A percentile compares a stretch with the other conserved stretches of the same genome.
Conservation (phyloP, 2,797 vertebrate genomes). For the Tokudaia tokunoshimensis region DNA sequence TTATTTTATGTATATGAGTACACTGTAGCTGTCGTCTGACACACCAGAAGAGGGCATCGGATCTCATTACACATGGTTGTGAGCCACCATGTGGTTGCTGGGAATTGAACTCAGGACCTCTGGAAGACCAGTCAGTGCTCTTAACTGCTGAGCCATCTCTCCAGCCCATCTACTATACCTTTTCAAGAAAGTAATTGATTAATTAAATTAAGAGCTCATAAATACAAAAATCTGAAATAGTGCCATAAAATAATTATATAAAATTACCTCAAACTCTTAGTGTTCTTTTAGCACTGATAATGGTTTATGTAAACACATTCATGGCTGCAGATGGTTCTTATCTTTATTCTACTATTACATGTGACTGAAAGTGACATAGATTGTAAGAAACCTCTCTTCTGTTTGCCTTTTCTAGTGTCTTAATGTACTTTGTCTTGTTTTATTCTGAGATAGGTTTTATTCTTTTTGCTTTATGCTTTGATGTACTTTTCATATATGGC, state of each 20-base stretch:
- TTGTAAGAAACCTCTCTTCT: background rate
- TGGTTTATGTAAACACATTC: background rate
- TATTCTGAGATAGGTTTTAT: constrained; percentile 42
- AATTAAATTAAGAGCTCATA: constrained; percentile 42
- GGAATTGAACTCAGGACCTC: too few relatives aligned
- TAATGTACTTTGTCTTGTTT: constrained; percentile 25
- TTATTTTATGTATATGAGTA: too few relatives aligned
- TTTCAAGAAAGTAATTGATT: constrained; percentile 32
- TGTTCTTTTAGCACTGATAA: constrained; percentile 39
- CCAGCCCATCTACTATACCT: background rate
- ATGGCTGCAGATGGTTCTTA: background rate
- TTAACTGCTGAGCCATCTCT: too few relatives aligned
- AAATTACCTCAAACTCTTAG: constrained; percentile 33
- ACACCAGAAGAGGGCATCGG: too few relatives aligned
- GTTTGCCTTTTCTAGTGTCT: constrained; percentile 44
- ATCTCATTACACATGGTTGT: too few relatives aligned
- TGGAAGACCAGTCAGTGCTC: too few relatives aligned
- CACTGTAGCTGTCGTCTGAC: too few relatives aligned
- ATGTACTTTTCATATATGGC: background rate
- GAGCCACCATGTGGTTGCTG: too few relatives aligned
- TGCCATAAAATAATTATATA: constrained; percentile 15
- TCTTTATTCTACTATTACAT: background rate
- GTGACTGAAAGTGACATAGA: constrained; percentile 18
- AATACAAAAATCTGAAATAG: background rate
- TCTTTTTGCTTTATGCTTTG: constrained; percentile 27